phyloP scores from a whole-genome alignment of 2,797 vertebrate genomes.

The Merluccius polli region DNA sequence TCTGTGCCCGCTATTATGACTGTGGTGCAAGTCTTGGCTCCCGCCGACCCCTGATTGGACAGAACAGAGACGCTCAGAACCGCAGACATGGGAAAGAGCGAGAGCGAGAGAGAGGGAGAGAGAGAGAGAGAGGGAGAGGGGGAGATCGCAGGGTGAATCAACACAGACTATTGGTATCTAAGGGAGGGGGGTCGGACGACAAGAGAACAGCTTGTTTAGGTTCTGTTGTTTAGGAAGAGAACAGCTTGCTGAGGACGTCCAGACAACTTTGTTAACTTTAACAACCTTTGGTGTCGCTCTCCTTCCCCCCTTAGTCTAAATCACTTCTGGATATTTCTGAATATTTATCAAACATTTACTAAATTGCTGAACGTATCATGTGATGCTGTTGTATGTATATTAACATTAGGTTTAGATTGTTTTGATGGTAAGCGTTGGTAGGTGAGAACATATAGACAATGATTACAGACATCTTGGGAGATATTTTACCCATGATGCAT shows the following conservation, averaged over 20 bases:
- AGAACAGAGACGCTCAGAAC: constrained; percentile 42
- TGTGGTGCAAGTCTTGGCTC: constrained; percentile 73
- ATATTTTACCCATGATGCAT: background rate
- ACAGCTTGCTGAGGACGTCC: no score
- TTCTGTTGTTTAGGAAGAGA: no score
- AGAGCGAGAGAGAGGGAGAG: background rate
- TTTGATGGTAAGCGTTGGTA: background rate
- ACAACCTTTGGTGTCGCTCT: background rate
- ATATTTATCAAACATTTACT: background rate
- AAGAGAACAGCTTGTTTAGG: no score
- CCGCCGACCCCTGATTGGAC: constrained; percentile 77
- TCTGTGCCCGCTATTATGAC: constrained; percentile 75
- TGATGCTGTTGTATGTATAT: background rate
- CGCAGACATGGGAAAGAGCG: constrained; percentile 29
- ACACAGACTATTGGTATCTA: background rate
- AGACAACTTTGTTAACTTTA: no score
- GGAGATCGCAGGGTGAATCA: background rate
- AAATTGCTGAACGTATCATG: background rate
- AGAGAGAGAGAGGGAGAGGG: constrained; percentile 18
- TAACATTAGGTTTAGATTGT: background rate
- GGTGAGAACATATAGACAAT: background rate
- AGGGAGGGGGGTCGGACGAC: background rate
- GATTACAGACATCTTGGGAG: background rate
- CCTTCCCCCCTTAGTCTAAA: background rate
- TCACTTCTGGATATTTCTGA: background rate